These are phyloP conservation scores for Nemoura dubitans DNA, from an alignment of 2,888 invertebrate species.

Conservation along the genomic window DNA sequence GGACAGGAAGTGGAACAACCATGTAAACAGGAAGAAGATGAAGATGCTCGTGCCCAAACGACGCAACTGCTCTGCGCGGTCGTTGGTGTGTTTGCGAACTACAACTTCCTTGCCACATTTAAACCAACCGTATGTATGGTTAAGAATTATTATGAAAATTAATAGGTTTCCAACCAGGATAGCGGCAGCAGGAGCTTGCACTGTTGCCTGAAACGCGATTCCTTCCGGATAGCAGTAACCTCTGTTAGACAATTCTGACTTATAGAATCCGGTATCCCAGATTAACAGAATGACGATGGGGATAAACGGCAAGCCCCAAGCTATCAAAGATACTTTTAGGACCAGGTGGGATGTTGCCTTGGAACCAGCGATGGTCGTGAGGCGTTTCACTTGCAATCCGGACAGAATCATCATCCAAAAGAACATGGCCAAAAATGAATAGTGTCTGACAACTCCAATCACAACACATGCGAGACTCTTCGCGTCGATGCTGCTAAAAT, in stretches of 20 bases:
- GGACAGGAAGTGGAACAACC: too few relatives aligned
- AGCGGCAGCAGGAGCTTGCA: too few relatives aligned
- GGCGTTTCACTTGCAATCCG: background rate
- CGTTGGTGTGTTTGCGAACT: background rate
- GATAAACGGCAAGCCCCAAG: background rate
- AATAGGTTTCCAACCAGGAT: too few relatives aligned
- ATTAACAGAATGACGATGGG: too few relatives aligned
- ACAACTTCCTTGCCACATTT: background rate
- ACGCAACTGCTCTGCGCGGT: background rate
- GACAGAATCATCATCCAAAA: background rate
- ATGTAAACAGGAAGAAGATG: too few relatives aligned
- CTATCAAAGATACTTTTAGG: background rate
- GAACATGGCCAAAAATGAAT: background rate
- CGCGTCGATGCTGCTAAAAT: background rate
- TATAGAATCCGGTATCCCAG: too few relatives aligned
- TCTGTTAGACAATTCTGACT: too few relatives aligned
- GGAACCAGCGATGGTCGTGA: background rate
- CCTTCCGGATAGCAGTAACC: too few relatives aligned
- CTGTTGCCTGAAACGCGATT: too few relatives aligned
- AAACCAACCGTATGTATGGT: too few relatives aligned
- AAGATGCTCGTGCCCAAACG: background rate
- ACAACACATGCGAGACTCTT: background rate
- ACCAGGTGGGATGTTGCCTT: background rate
- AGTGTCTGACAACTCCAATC: background rate
- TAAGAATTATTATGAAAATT: too few relatives aligned